Conservation (phyloP, 2,888 invertebrate species). For the Crematogaster levior region DNA sequence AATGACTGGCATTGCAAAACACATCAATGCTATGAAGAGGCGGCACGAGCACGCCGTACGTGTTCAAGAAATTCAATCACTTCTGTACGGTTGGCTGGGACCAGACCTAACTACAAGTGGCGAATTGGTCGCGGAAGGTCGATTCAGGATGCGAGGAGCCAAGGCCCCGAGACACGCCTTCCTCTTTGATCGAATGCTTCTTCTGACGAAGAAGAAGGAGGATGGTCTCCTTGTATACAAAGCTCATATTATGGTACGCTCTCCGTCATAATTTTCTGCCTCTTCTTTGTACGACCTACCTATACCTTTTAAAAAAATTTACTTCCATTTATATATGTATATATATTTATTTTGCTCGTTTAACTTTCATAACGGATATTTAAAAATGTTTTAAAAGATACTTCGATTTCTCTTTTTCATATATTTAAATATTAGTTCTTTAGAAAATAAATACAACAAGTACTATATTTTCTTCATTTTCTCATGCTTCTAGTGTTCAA, state of each 20-base stretch:
- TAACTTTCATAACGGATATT: neutral
- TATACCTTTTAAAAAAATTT: constrained; percentile 2
- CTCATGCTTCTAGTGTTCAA: constrained; percentile 92
- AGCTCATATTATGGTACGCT: constrained; percentile 94
- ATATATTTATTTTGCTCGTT: neutral
- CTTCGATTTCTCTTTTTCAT: neutral
- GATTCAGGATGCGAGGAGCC: constrained; percentile 95
- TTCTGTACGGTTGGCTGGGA: constrained; percentile 94
- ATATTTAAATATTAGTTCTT: neutral
- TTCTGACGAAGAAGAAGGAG: constrained; percentile 97
- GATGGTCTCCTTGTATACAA: constrained; percentile 97
- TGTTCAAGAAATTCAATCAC: constrained; percentile 95
- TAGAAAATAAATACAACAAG: constrained; percentile 11
- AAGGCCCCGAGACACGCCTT: constrained; percentile 96
- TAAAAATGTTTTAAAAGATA: neutral
- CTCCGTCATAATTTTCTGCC: neutral
- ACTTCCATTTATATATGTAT: neutral
- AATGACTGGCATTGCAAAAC: constrained; percentile 97
- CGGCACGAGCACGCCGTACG: constrained; percentile 97
- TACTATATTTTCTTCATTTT: neutral
- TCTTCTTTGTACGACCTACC: neutral
- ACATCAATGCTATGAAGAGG: constrained; percentile 98
- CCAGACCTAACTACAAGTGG: constrained; percentile 95
- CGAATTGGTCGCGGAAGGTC: constrained; percentile 95
- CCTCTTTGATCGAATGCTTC: constrained; percentile 97